Evolutionary conservation across 2,113 vertebrate genomes (phyloP).

Genomic region (Phalacrocorax pelagicus): DNA sequence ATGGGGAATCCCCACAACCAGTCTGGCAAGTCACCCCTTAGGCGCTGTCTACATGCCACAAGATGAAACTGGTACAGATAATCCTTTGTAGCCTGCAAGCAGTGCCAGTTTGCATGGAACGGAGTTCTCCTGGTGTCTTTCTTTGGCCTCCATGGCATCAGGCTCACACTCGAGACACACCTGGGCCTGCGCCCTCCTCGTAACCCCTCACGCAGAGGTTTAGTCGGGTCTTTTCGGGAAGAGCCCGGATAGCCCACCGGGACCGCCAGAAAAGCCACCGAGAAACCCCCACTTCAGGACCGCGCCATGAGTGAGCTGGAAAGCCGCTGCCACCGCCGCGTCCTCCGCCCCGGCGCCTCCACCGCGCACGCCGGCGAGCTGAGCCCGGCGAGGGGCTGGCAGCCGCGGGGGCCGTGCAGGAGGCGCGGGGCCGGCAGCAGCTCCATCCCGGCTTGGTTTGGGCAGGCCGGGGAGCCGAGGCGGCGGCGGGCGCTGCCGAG

Average conservation of each 20-base stretch:
- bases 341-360: neutral
- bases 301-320: neutral
- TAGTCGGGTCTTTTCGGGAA: neutral
- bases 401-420: neutral
- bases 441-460: neutral
- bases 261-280: neutral
- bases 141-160: slow-evolving; percentile 61
- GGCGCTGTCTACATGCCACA: slow-evolving; percentile 39
- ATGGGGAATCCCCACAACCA: slow-evolving; percentile 33
- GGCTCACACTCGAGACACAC: slow-evolving; percentile 7
- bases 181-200: slow-evolving; percentile 30
- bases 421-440: neutral
- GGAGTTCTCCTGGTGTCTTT: slow-evolving; percentile 76
- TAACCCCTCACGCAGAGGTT: neutral
- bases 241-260: neutral
- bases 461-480: neutral
- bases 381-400: neutral
- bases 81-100: slow-evolving; percentile 84
- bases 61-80: slow-evolving; percentile 43
- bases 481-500: neutral
- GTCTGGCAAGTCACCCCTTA: slow-evolving; percentile 65
- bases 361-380: neutral
- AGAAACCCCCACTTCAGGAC: neutral
- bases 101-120: slow-evolving; percentile 88
- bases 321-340: neutral